Conservation (phyloP, 2,113 vertebrate genomes). For the Aptenodytes patagonicus region DNA sequence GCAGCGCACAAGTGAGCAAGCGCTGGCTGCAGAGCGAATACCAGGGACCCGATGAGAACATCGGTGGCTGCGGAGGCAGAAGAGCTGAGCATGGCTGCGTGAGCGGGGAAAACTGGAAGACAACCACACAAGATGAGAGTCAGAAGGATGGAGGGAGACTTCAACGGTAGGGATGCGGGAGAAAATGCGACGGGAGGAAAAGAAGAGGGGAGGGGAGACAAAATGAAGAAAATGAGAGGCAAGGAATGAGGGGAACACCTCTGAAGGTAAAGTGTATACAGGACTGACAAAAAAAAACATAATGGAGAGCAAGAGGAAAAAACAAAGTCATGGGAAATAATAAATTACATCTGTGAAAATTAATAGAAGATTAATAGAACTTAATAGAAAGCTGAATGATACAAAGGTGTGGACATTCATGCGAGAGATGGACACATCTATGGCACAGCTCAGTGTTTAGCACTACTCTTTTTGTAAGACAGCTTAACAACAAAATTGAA, state of each 20-base stretch:
- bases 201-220: not conserved
- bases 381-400: not conserved
- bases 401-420: not conserved
- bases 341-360: not conserved
- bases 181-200: not conserved
- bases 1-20: not conserved
- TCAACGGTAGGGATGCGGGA: not conserved
- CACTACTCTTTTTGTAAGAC: not conserved
- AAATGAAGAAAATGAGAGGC: not conserved
- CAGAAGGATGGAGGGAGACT: not conserved
- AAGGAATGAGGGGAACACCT: not conserved
- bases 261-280: not conserved
- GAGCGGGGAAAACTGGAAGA: not conserved
- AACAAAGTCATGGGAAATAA: not conserved
- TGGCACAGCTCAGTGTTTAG: not conserved
- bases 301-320: not conserved
- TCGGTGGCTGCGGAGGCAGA: accelerated
- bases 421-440: accelerated
- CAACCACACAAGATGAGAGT: not conserved
- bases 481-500: not conserved
- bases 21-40: not conserved
- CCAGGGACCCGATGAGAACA: not conserved
- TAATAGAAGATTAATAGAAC: not conserved
- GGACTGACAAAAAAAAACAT: not conserved
- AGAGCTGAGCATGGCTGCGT: accelerated